Evolutionary conservation across 2,888 invertebrate species (phyloP).

Genomic region (Orthonychiurus folsomi): DNA sequence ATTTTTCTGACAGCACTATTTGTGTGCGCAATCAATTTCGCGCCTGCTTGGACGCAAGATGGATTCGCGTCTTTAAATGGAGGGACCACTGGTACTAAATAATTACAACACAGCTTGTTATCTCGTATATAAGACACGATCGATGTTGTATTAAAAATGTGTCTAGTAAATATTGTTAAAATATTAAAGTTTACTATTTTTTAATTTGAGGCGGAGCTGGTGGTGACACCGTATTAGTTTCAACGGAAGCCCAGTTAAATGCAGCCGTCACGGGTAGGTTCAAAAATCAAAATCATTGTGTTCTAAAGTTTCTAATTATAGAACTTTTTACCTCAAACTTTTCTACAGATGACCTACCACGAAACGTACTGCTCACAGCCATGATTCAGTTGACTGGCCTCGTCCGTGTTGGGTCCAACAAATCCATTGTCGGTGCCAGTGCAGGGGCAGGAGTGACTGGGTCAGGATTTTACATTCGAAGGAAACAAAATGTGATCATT

Average conservation of each 20-base stretch:
- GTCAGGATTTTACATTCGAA: conserved; percentile 17
- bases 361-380: conserved; percentile 12
- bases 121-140: no score
- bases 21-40: no score
- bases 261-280: conserved; percentile 17
- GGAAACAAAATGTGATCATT: conserved; percentile 17
- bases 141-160: no score
- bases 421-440: conserved; percentile 15
- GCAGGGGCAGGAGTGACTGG: conserved; percentile 3
- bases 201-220: conserved; percentile 17
- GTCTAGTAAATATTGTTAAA: no score
- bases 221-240: conserved; percentile 12
- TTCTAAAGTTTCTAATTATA: no score
- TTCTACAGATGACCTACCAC: conserved; percentile 2
- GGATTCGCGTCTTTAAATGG: conserved; percentile 16
- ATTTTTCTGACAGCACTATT: no score
- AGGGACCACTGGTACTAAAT: conserved; percentile 14
- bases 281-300: no score
- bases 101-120: neutral
- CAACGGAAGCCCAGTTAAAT: conserved; percentile 11
- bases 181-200: neutral
- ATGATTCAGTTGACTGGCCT: conserved; percentile 9
- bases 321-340: no score
- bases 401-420: conserved; percentile 15
- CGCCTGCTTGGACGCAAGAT: no score